These are phyloP conservation scores for Blera fallax DNA, from an alignment of 2,888 invertebrate species.

Conservation along the genomic window DNA sequence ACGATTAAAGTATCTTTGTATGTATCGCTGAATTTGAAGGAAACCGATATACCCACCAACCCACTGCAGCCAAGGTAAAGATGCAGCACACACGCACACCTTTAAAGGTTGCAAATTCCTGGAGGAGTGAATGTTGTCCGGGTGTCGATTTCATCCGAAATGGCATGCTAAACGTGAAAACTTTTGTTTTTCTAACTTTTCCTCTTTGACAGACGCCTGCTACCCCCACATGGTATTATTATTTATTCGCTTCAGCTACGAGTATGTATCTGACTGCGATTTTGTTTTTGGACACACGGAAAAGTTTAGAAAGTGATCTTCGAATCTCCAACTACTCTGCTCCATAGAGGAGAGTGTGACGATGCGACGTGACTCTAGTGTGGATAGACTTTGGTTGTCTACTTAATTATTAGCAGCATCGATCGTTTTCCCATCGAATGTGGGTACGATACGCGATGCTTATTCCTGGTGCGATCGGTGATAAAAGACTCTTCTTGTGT, in stretches of 20 bases:
- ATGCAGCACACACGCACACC: not conserved
- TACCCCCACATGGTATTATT: not conserved
- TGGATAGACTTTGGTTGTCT: too few species aligned
- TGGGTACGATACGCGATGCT: not conserved
- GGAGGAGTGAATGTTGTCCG: constrained; percentile 27
- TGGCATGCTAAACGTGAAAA: constrained; percentile 23
- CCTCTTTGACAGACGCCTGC: constrained; percentile 30
- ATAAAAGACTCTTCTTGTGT: constrained; percentile 41
- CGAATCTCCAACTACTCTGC: constrained; percentile 5
- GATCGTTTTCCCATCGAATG: constrained; percentile 31
- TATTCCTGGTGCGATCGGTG: not conserved
- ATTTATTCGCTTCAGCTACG: not conserved
- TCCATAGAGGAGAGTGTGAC: not conserved
- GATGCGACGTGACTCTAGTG: not conserved
- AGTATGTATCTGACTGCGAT: not conserved
- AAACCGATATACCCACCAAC: constrained; percentile 43
- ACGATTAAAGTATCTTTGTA: not conserved
- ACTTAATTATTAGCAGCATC: constrained; percentile 34
- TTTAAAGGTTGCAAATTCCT: constrained; percentile 14
- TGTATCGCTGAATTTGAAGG: not conserved
- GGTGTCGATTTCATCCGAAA: constrained; percentile 40
- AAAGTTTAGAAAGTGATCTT: constrained; percentile 55
- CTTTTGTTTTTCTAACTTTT: constrained; percentile 53
- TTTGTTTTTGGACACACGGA: constrained; percentile 49
- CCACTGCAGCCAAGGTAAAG: constrained; percentile 21